These are phyloP conservation scores for Piscicola geometra DNA, from an alignment of 2,888 invertebrate genomes.

Conservation along the genomic window DNA sequence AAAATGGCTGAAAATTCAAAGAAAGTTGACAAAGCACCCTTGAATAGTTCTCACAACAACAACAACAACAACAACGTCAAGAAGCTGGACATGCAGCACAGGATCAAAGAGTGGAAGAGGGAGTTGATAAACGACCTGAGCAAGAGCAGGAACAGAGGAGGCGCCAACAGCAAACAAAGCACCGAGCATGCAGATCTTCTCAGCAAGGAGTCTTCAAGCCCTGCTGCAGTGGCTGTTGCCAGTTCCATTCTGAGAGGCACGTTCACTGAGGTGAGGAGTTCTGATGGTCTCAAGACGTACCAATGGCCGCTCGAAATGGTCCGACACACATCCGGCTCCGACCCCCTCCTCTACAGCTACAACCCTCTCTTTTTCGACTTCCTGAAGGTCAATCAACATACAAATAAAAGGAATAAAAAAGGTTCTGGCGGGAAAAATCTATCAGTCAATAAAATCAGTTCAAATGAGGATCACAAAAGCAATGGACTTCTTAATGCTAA, in stretches of 20 bases:
- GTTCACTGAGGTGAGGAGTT: conserved; percentile 41
- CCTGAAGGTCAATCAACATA: conserved; percentile 31
- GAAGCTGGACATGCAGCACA: conserved; percentile 21
- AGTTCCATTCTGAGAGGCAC: neutral
- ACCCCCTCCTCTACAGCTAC: conserved; percentile 50
- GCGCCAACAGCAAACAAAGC: neutral
- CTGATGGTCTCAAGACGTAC: conserved; percentile 48
- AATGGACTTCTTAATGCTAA: no score
- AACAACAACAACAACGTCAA: neutral
- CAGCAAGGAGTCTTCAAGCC: neutral
- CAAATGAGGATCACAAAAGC: no score
- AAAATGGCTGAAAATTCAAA: neutral
- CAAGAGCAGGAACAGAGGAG: neutral
- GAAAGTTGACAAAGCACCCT: neutral
- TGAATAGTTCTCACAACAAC: neutral
- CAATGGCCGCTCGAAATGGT: conserved; percentile 54
- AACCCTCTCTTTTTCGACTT: conserved; percentile 54
- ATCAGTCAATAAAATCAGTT: no score
- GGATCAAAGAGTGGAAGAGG: conserved; percentile 30
- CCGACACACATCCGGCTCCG: conserved; percentile 48
- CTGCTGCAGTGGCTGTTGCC: neutral
- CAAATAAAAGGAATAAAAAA: neutral
- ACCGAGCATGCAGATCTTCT: no score
- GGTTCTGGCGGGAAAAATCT: no score
- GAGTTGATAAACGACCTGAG: conserved; percentile 25